Conservation (phyloP, 2,888 invertebrate genomes). For the Acholoe squamosa region DNA sequence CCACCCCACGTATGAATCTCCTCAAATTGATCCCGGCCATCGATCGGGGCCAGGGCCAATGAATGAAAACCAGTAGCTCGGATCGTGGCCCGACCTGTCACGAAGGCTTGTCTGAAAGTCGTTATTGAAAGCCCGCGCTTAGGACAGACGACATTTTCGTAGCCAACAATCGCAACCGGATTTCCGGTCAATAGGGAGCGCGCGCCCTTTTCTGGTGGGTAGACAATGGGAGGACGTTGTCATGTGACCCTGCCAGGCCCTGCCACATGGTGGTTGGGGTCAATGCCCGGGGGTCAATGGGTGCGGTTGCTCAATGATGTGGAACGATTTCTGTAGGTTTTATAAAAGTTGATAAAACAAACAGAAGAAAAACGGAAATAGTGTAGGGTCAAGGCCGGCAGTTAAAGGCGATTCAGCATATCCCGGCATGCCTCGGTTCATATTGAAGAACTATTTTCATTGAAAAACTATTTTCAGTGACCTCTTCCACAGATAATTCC, state of each 20-base stretch:
- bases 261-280: background rate
- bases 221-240: conserved; percentile 5
- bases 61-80: conserved; percentile 13
- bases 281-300: background rate
- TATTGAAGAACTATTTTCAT: too few relatives aligned
- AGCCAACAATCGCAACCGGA: background rate
- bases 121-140: conserved; percentile 17
- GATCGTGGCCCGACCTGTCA: background rate
- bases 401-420: too few relatives aligned
- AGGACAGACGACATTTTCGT: background rate
- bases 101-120: conserved; percentile 19
- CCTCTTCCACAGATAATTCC: too few relatives aligned
- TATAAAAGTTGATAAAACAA: too few relatives aligned
- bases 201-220: background rate
- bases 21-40: conserved; percentile 14
- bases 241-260: background rate
- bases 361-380: too few relatives aligned
- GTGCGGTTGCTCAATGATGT: background rate
- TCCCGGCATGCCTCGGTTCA: too few relatives aligned
- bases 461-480: too few relatives aligned
- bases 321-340: background rate
- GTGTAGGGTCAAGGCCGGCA: too few relatives aligned
- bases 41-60: background rate
- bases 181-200: background rate
- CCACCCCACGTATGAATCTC: background rate